Conservation (phyloP, 2,797 vertebrate genomes). For the Sarcoramphus papa region DNA sequence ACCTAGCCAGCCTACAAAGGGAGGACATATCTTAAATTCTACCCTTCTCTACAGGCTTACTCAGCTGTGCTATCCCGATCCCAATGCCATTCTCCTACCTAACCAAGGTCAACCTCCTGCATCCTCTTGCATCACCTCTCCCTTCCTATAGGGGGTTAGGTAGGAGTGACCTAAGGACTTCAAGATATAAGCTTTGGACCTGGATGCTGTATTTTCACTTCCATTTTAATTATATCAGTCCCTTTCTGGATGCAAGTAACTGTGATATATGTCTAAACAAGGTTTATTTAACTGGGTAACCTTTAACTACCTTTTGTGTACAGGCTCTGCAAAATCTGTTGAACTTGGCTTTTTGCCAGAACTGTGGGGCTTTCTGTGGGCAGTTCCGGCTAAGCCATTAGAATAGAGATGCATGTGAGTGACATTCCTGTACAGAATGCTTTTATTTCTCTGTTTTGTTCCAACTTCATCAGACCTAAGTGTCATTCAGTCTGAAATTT, state of each 20-base stretch:
- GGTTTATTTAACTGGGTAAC: neutral
- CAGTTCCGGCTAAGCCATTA: neutral
- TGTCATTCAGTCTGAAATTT: neutral
- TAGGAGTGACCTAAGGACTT: neutral
- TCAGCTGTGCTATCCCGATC: neutral
- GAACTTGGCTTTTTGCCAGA: neutral
- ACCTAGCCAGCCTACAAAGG: neutral
- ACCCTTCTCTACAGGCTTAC: neutral
- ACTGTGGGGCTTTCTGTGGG: neutral
- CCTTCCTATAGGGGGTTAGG: neutral
- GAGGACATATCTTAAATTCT: neutral
- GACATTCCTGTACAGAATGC: neutral
- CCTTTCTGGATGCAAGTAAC: neutral
- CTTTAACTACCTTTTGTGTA: neutral
- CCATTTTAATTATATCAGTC: neutral
- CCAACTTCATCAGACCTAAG: neutral
- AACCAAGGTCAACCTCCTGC: neutral
- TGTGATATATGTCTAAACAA: neutral
- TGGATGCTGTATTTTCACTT: neutral
- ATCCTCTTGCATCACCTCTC: neutral
- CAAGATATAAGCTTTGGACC: neutral
- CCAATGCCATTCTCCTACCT: neutral
- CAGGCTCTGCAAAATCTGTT: neutral
- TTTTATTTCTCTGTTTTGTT: neutral
- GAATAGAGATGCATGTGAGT: neutral